Evolutionary conservation across 92 coral and sea anemone genomes (phyloP).

Genomic region (Palythoa grandiflora): DNA sequence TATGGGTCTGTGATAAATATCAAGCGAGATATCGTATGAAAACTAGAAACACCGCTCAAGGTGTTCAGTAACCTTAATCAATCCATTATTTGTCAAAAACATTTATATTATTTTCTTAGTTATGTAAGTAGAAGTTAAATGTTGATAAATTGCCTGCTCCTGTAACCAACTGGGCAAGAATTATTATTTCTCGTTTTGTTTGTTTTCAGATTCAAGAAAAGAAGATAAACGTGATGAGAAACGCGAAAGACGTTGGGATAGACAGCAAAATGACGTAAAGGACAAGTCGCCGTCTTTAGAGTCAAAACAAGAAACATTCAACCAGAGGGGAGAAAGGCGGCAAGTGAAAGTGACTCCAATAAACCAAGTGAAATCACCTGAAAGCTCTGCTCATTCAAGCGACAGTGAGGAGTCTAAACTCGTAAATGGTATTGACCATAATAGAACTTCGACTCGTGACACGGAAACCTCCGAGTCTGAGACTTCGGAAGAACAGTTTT

Average conservation of each 20-base stretch:
- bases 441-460: conserved; percentile 41
- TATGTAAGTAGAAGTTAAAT: too few species aligned
- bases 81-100: too few species aligned
- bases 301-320: conserved; percentile 24
- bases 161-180: not conserved
- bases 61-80: too few species aligned
- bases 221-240: conserved; percentile 55
- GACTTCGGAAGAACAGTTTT: conserved; percentile 34
- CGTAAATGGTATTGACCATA: conserved; percentile 1
- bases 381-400: conserved; percentile 65
- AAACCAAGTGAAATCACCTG: conserved; percentile 52
- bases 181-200: not conserved
- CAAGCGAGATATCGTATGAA: too few species aligned
- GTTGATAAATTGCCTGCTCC: too few species aligned
- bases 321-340: conserved; percentile 19
- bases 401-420: conserved; percentile 44
- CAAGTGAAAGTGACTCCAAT: conserved; percentile 22
- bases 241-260: conserved; percentile 53
- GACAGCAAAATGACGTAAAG: conserved; percentile 34
- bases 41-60: too few species aligned
- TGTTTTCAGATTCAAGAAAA: conserved; percentile 28
- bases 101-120: too few species aligned
- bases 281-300: conserved; percentile 27
- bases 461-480: conserved; percentile 41
- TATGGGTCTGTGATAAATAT: too few species aligned